Evolutionary conservation across 2,797 vertebrate genomes (phyloP), one percentile per base, ranked within the genome.

Genomic region (Darevskia mixta): DNA sequence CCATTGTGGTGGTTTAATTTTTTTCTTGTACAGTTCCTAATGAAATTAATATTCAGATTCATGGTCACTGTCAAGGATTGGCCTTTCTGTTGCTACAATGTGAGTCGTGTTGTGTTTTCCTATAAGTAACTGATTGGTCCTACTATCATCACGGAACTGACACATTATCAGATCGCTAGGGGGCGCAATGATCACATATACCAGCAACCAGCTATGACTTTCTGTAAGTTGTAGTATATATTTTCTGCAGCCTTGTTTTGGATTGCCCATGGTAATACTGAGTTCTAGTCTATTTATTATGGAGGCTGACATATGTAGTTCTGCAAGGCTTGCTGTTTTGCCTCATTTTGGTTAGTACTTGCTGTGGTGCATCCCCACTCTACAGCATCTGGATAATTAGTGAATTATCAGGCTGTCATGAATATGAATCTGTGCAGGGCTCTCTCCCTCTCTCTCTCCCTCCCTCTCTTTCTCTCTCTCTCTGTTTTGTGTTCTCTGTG

Each of bases 351-450:
- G 45, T 79, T 82, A 41, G 6, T 49, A 10, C 25, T 61, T 72
- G 66, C 43, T 71, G 11, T 43, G 18, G 32, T 75, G 1, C 61
- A 11, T 86, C 61, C 79, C 86, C 49, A 87, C 29, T 73, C 72
- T 88, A 35, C 72, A 79, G 32, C 49, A 76, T 79, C 84, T 66
- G 83, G 83, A 61, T 18, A 64, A 35, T 90, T 88, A 91, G 38
- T 82, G 76, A 90, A 88, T 83, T 41, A 23, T 87, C 76, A 49
- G 29, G 75, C 32, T 85, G 35, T 86, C 89, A 83, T 75, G 86
- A 88, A 86, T 85, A 84, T 85, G 35, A 86, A 79, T 89, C 88
- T 89, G 45, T 82, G 45, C 64, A 81, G 55, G 35, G 17, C 76
- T 72, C 7, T 83, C 89, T 89, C 75, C 77, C 32, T 72, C 6